Evolutionary conservation across 2,797 vertebrate species (phyloP).

Genomic region (Hirundo rustica): DNA sequence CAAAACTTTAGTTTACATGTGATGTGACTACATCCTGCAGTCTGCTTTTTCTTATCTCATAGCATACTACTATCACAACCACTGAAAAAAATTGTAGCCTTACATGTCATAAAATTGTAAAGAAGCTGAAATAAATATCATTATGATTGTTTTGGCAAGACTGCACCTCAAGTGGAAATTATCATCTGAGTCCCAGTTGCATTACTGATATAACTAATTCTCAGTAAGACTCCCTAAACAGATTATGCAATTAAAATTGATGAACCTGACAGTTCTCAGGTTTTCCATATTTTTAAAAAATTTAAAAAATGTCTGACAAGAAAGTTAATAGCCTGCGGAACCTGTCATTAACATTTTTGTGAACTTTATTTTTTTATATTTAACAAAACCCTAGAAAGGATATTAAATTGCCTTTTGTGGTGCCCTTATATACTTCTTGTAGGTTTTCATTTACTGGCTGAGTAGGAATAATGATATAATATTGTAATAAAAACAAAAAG

Average conservation of each 20-base stretch:
- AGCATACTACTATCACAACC: neutral
- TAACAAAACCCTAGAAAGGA: neutral
- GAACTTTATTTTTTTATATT: neutral
- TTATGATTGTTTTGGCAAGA: neutral
- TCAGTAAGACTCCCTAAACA: neutral
- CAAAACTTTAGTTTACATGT: neutral
- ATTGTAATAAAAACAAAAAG: neutral
- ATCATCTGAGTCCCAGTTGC: neutral
- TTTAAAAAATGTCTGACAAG: neutral
- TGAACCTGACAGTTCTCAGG: neutral
- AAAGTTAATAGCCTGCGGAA: neutral
- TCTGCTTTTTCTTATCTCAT: neutral
- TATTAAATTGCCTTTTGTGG: neutral
- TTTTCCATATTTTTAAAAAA: neutral
- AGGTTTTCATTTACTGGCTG: neutral
- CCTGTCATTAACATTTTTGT: neutral
- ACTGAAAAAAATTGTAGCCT: neutral
- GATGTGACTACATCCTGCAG: neutral
- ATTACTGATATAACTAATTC: neutral
- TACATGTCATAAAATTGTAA: neutral
- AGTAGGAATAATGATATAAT: neutral
- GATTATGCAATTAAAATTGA: neutral
- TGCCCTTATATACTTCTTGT: neutral
- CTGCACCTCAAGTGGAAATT: neutral
- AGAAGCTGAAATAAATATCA: neutral